Conservation (phyloP, 2,797 vertebrate genomes). For the Anguilla pacifica region DNA sequence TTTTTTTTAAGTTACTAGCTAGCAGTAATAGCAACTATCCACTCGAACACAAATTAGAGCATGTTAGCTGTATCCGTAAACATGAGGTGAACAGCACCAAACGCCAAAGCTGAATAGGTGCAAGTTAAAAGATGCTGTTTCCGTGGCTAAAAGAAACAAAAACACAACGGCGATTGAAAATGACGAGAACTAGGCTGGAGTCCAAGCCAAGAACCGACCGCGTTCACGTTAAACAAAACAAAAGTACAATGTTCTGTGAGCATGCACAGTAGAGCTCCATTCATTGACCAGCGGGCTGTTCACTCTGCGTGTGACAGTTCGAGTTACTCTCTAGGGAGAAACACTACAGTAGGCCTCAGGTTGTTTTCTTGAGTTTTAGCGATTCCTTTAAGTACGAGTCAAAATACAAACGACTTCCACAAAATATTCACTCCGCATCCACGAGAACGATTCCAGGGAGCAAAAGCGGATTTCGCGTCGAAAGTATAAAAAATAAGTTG, state of each 20-base stretch:
- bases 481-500: conserved; percentile 12
- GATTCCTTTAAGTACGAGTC: conserved; percentile 2
- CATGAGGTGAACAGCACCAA: background rate
- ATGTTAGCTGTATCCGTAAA: background rate
- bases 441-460: background rate
- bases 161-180: background rate
- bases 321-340: conserved; percentile 13
- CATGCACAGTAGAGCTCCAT: background rate
- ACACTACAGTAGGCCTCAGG: conserved; percentile 35
- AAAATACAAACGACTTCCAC: background rate
- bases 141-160: background rate
- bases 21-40: background rate
- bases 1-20: background rate
- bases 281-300: conserved; percentile 22
- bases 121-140: background rate
- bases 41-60: background rate
- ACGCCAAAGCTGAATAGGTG: background rate
- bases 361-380: background rate
- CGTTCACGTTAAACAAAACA: conserved; percentile 10
- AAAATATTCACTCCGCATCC: background rate
- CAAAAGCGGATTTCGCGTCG: background rate
- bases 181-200: background rate
- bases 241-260: background rate
- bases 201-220: background rate
- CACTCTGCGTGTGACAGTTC: conserved; percentile 28